Evolutionary conservation across 2,888 invertebrate genomes (phyloP), one percentile per base, ranked within the genome.

Genomic region (Rhogogaster chlorosoma): DNA sequence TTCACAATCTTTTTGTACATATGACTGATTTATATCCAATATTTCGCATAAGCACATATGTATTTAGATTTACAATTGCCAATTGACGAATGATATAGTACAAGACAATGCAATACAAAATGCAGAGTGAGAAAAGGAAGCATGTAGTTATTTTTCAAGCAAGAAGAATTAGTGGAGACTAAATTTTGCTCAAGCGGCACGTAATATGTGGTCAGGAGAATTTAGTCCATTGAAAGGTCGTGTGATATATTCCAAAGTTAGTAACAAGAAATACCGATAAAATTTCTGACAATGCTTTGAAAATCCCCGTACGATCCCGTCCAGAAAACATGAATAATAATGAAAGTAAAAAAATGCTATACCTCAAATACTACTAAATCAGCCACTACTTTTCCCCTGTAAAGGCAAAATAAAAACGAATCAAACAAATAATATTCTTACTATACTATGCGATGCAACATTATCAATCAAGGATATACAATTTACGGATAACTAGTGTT

Each of bases 331-430:
- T 87, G 85, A 87, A 87, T 88, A 45, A 26, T 61, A 61, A 61
- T 86, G 87, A 85, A 87, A 88, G 88, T 86, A 87, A 89, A 89
- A 90, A 87, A 86, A 85, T 89, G 90, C 86, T 90, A 88, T 92
- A 92, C 92, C 92, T 92, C 88, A 87, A 90, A 89, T 89, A 91
- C 88, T 89, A 91, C 90, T 49, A 90, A 90, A 89, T 91, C 90
- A 88, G 90, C 89, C 87, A 88, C 88, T 92, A 92, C 87, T 89
- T 91, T 90, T 90, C 89, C 88, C 91, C 92, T 92, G 91, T 88
- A 92, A 92, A 88, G 85, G 88, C 87, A 91, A 91, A 90, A 89
- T 86, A 70, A 88, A 45, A 84, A 80, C 57, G 82, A 85, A 85
- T 85, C 29, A 82, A 80, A 82, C 26, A 78, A 53, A 71, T 36